Evolutionary conservation across 2,888 invertebrate genomes (phyloP), one percentile per base, ranked within the genome.

Genomic region (Smittia sp.): DNA sequence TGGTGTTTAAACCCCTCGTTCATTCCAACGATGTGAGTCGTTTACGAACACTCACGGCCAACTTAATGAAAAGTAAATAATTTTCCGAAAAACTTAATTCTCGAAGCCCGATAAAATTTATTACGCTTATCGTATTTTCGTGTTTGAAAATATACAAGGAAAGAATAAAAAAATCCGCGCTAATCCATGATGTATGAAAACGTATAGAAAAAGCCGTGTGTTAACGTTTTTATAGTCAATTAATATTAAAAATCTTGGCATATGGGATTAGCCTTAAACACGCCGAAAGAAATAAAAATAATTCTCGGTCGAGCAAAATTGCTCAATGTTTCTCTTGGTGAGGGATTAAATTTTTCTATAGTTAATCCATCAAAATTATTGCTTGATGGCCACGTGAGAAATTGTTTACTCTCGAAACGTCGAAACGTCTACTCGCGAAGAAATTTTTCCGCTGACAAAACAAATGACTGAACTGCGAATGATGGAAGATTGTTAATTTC

Each of bases 181-280:
- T 73, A 73, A 73, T 73, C 73, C 73, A 65, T 46, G 73, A 63
- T 39, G 62, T 73, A 73, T 73, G 63, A 73, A 25, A 41, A 72
- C 54, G 25, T 20, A 70, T 27, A 58, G n/a, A 58, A n/a, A 58
- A 58, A 58, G 27, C 41, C 24, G 24, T 73, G 73, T 63, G 73
- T 73, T 73, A 73, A 73, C 73, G 62, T 73, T 73, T 73, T 62
- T 73, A 73, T 73, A 63, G 65, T 73, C 73, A 73, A 73, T 73
- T 73, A 73, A 73, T 73, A 46, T 69, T 69, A 69, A 73, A 73
- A 73, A 73, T 73, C 73, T 73, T 73, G 73, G 73, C 73, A 73
- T 58, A 73, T 73, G 65, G 73, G 73, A 73, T 73, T 73, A 73
- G 65, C 73, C 73, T 63, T 58, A 73, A 65, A 73, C 52, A 62